Base-by-base conservation (phyloP, 1,140 invertebrate genomes). In the Chelonus insularis region DNA sequence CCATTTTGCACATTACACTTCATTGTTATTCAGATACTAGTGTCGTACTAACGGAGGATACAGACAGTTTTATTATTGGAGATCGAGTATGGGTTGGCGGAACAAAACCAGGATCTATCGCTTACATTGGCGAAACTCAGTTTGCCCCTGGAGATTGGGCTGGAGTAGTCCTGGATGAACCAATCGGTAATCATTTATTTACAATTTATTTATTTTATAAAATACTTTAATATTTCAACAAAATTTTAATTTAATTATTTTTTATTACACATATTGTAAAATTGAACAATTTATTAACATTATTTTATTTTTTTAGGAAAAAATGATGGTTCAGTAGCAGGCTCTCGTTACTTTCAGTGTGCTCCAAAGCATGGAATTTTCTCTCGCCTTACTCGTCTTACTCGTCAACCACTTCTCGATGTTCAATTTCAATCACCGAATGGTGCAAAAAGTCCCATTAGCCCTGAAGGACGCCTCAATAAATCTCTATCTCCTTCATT, bases 81-180 rank as follows among this genome's bases (percentile, higher is more conserved):
- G 93, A 98, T 73, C 84, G 89, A 66, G 92, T 98, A 67, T 98
- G 92, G 91, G 95, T 99, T 25, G 94, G 94, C 71, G 96, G 96
- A 34, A 90, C 88, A n/a, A 97, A 97, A 75, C 90, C 94, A 3
- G 97, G 96, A 23, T 87, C 89, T 70, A 97, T 99, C 66, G 95
- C 96, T 21, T 99, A 93, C 78, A 95, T 99, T 62, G 97, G 97
- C n/a, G 96, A 98, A 76, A 97, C 96, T 32, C 89, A 95, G 74
- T 99, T 99, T 80, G 96, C 93, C 18, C 88, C 91, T 29, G 96
- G 96, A 66, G 93, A 96, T 60, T 99, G 96, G 96, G 96, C 95
- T 69, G 97, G 97, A 36, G 90, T 99, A 56, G 95, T 96, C 32
- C 86, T 99, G 57, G 96, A 99, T 78, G 91, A 95, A 65, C 87